Evolutionary conservation across 2,888 invertebrate species (phyloP), one percentile per base, ranked within the genome.

Genomic region (Mesodorylaimus sp.): DNA sequence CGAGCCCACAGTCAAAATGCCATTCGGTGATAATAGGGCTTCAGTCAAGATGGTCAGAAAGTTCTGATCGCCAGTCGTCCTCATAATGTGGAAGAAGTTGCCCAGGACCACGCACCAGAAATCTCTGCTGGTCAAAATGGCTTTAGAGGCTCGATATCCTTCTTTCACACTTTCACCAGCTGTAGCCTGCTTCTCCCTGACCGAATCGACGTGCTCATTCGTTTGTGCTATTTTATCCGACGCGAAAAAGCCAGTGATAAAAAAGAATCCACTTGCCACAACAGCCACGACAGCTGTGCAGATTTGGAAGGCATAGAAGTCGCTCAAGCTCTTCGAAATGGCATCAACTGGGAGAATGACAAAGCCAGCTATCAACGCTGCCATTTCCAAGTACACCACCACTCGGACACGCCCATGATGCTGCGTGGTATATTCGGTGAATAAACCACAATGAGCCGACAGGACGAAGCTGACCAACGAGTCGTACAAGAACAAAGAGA

Each of bases 381-480:
- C 62, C 2, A 63, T 47, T 32, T 62, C 58, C 2, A 57, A 52
- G 48, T 59, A 65, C 32, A 57, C 53, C 2, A 61, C 55, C 16
- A 65, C 54, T 26, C 53, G 55, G 2, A 67, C 47, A 27, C 66
- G 50, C 46, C 59, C 60, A 3, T 55, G 53, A 16, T 59, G 60
- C 2, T 56, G 56, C 13, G 54, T 48, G 3, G 65, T 60, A 46
- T 66, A 57, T 50, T 67, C 67, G 0, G 66, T 59, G 50, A 63
- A 65, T 5, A 67, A 51, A 42, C 63, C 60, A 49, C 65, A 66
- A 5, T 56, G 53, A 0, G 66, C 64, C 19, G 67, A 55, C 23
- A 24, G 61, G 3, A 65, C 58, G 50, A 62, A 66, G 3, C 66
- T 66, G 46, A 63, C 61, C 54, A 67, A 56, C 1, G 66, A 59